Evolutionary conservation across 2,113 vertebrate genomes (phyloP), one percentile per base, ranked within the genome.

Genomic region (Vimba vimba): DNA sequence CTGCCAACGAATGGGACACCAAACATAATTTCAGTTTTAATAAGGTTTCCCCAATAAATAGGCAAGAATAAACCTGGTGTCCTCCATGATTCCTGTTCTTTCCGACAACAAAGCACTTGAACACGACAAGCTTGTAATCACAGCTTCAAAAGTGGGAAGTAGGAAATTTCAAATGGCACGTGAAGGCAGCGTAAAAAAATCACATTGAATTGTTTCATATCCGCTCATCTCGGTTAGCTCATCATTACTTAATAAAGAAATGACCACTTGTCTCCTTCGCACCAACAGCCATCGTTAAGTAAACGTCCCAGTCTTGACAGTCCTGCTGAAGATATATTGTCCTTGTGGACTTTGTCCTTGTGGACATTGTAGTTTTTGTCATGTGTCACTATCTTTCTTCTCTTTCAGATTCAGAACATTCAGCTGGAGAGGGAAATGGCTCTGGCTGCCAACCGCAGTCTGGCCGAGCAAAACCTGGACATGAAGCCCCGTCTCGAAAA

Each of bases 401-500:
- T 13, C 21, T 76, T 36, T 0, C 50, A 99, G 97, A 96, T 99
- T 12, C 97, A 99, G 93, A 96, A 97, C 90, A 95, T 97, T 43
- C 97, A 99, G 93, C 93, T 99, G 93, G 97, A 98, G 59, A 93
- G 96, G 85, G 97, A 99, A 89, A 98, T 99, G 97, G 96, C 97
- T 0, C 88, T 99, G 85, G 97, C 97, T 7, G 94, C 97, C 82
- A 99, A 99, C 89, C 95, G 97, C n/a, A 99, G 96, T 89, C 92
- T 99, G 91, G 97, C 97, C 0, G 97, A 99, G 90, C 95, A 91
- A 90, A 99, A 99, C 94, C 95, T 99, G 84, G 95, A 96, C 87
- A 94, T 97, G 90, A 97, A 95, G 86, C 95, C 90, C 0, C 96
- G 94, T 0, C 89, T 99, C 88, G 97, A 98, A 91, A 89, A 89